Evolutionary conservation across 2,888 invertebrate species (phyloP).

Genomic region (Tanytarsus gracilentus): DNA sequence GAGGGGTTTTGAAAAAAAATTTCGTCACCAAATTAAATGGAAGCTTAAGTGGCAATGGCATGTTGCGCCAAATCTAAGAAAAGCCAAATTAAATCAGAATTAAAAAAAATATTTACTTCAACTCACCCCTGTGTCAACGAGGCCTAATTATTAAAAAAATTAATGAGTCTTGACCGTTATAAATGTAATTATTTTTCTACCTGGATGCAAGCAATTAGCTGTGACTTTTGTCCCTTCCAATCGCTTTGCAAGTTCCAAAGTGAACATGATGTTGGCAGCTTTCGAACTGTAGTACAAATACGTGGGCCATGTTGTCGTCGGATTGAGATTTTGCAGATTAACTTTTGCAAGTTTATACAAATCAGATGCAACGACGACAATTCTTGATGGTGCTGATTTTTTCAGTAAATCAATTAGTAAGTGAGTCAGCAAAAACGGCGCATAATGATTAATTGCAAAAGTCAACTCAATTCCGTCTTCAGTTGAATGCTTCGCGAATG

Average conservation of each 20-base stretch:
- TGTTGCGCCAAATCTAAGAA: slow-evolving; percentile 71
- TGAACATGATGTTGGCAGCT: slow-evolving; percentile 74
- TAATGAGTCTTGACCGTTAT: neutral
- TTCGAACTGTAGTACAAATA: slow-evolving; percentile 78
- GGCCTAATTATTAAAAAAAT: slow-evolving; percentile 38
- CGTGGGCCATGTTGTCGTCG: slow-evolving; percentile 54
- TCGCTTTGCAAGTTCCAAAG: slow-evolving; percentile 64
- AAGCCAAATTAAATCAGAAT: no score
- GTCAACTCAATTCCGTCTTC: slow-evolving; percentile 80
- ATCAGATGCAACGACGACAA: slow-evolving; percentile 74
- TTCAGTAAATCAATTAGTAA: slow-evolving; percentile 73
- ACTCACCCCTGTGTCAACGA: slow-evolving; percentile 73
- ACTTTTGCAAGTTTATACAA: slow-evolving; percentile 64
- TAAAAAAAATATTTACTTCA: no score
- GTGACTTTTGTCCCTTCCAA: slow-evolving; percentile 70
- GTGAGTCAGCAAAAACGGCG: slow-evolving; percentile 87
- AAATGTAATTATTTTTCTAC: neutral
- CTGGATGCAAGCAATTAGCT: slow-evolving; percentile 80
- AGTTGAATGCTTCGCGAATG: slow-evolving; percentile 56
- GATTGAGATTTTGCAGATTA: slow-evolving; percentile 69
- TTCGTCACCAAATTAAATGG: slow-evolving; percentile 56
- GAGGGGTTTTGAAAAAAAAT: slow-evolving; percentile 64
- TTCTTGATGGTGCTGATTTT: slow-evolving; percentile 62
- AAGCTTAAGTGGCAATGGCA: slow-evolving; percentile 66
- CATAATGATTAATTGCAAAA: slow-evolving; percentile 89